Conservation (phyloP, 92 coral and sea anemone genomes). For the Epizoanthus rinbou region DNA sequence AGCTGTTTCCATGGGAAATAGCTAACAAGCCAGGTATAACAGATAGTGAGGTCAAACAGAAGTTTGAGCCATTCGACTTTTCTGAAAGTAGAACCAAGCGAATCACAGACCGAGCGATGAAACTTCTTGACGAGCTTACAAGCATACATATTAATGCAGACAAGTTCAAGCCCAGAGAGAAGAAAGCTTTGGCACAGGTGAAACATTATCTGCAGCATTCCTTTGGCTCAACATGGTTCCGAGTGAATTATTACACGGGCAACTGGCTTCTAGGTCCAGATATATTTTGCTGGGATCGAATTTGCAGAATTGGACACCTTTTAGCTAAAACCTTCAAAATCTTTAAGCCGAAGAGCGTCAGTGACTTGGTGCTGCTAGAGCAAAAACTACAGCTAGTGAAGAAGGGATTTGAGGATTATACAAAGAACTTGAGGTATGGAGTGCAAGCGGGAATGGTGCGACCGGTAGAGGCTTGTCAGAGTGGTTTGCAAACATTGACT, state of each 20-base stretch:
- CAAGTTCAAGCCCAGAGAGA: slow-evolving; percentile 15
- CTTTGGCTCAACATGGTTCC: slow-evolving; percentile 38
- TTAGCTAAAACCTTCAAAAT: neutral
- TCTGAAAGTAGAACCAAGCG: slow-evolving; percentile 22
- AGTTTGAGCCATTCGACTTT: slow-evolving; percentile 28
- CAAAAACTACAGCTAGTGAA: slow-evolving; percentile 52
- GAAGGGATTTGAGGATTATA: slow-evolving; percentile 52
- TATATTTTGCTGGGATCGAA: slow-evolving; percentile 44
- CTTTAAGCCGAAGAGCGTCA: slow-evolving; percentile 59
- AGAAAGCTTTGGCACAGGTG: slow-evolving; percentile 35
- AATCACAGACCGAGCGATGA: slow-evolving; percentile 17
- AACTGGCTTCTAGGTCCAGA: slow-evolving; percentile 39
- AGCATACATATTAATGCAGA: slow-evolving; percentile 24
- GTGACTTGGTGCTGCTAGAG: slow-evolving; percentile 60
- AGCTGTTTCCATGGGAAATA: slow-evolving; percentile 34
- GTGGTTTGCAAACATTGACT: slow-evolving; percentile 59
- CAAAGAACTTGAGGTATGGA: slow-evolving; percentile 60
- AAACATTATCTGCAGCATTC: slow-evolving; percentile 31
- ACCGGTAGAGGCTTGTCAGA: slow-evolving; percentile 57
- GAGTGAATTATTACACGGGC: slow-evolving; percentile 35
- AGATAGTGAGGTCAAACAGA: slow-evolving; percentile 14
- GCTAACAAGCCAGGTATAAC: slow-evolving; percentile 2
- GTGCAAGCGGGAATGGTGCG: slow-evolving; percentile 82
- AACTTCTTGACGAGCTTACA: slow-evolving; percentile 21
- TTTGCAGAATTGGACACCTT: slow-evolving; percentile 41